Evolutionary conservation across 2,113 vertebrate genomes (phyloP).

Genomic region (Motacilla alba): DNA sequence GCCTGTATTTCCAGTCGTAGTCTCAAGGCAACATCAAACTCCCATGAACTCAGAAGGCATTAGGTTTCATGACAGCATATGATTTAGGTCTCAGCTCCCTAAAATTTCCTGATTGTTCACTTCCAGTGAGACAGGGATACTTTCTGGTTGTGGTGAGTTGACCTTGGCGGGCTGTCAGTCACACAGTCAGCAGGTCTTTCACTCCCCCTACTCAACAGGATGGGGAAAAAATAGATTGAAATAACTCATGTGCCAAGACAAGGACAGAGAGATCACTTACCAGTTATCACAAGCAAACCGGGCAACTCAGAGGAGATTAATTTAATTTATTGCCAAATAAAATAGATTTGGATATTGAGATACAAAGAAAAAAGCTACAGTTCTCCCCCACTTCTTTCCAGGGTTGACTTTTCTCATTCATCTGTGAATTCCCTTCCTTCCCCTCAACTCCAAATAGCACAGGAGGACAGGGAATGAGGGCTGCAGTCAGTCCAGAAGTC

Average conservation of each 20-base stretch:
- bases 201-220: not conserved
- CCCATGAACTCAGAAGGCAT: not conserved
- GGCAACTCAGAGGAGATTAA: not conserved
- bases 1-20: not conserved
- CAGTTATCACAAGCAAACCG: not conserved
- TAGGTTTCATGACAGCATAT: not conserved
- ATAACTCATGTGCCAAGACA: not conserved
- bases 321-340: not conserved
- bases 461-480: not conserved
- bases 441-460: rapidly evolving
- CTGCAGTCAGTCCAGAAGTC: not conserved
- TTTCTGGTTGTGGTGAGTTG: not conserved
- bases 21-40: not conserved
- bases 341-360: not conserved
- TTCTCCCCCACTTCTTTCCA: not conserved
- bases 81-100: not conserved
- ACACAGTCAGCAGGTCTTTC: not conserved
- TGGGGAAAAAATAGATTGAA: not conserved
- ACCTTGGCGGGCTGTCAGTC: not conserved
- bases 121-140: not conserved
- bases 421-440: not conserved
- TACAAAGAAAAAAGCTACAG: not conserved
- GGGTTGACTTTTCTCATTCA: not conserved
- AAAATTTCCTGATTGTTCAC: not conserved
- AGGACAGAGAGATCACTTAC: not conserved